Evolutionary conservation across 2,797 vertebrate species (phyloP), one percentile per base, ranked within the genome.

Genomic region (Acrossocheilus fasciatus): DNA sequence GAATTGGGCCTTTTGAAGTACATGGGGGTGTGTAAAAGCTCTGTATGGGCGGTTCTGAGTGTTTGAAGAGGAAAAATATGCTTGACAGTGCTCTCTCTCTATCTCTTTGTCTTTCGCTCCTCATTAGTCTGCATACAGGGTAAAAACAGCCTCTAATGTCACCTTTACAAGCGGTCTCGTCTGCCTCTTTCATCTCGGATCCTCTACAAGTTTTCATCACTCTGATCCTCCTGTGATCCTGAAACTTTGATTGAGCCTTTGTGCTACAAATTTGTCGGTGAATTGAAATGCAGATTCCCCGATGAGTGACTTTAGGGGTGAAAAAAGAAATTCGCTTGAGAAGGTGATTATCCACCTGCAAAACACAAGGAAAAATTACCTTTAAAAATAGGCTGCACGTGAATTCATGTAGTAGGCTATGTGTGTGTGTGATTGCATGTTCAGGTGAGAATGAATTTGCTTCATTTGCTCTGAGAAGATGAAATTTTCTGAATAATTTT

Each of bases 91-190:
- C 62, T 76, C 64, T 84, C 73, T 76, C 66, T 77, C 54, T 77
- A 26, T 81, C 43, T 81, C 89, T 88, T 74, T 89, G 81, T 88
- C 82, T 93, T 89, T 92, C 90, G 88, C 92, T 82, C 92, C 95
- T 96, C 96, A 96, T 97, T 96, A 97, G 93, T 93, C 91, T 92
- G 93, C 94, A 94, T 91, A 87, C 89, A 92, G 94, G 94, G 95
- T 95, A 96, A 96, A 94, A 94, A 95, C 94, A 95, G 94, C 94
- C 96, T 96, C 96, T 96, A 96, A 96, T 96, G 94, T 96, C 94
- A 94, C 96, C 95, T 96, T 95, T 94, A 93, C 96, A 96, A 94
- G 93, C 92, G 93, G 94, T 93, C 94, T 95, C 95, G 95, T 96
- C 96, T 94, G 92, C 91, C 91, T 93, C 96, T 97, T 96, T 97